phyloP scores from a whole-genome alignment of 1,140 invertebrate genomes.

The Dendrolimus punctatus region DNA sequence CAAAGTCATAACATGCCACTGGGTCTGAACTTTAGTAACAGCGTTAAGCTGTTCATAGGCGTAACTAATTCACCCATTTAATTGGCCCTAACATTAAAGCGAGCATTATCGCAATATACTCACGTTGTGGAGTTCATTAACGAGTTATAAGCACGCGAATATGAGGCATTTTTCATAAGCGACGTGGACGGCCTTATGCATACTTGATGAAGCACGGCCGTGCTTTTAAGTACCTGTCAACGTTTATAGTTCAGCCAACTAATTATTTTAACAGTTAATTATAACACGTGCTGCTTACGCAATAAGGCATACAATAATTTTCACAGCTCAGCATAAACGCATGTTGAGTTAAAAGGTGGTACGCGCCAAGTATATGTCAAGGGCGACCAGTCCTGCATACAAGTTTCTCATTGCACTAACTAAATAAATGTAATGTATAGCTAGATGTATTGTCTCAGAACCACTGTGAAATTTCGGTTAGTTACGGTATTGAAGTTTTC shows the following conservation, averaged over 20 bases:
- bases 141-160: slow-evolving; percentile 29
- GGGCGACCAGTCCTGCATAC: slow-evolving; percentile 34
- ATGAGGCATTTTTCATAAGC: slow-evolving; percentile 47
- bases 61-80: slow-evolving; percentile 10
- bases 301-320: slow-evolving; percentile 3
- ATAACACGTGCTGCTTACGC: slow-evolving; percentile 17
- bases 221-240: slow-evolving; percentile 30
- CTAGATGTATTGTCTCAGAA: no score
- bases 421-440: no score
- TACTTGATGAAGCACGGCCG: slow-evolving; percentile 39
- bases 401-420: slow-evolving; percentile 16
- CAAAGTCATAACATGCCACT: no score
- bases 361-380: slow-evolving; percentile 43
- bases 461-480: no score
- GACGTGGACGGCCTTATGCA: slow-evolving; percentile 41
- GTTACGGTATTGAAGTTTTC: no score
- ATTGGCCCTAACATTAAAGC: slow-evolving; percentile 7
- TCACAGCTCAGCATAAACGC: neutral
- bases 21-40: no score
- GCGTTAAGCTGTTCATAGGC: neutral
- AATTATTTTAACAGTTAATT: slow-evolving; percentile 22
- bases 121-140: slow-evolving; percentile 30
- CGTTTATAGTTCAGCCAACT: slow-evolving; percentile 20
- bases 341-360: neutral
- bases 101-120: slow-evolving; percentile 23